phyloP scores from a whole-genome alignment of 2,888 invertebrate genomes.

The Smittia aterrima region DNA sequence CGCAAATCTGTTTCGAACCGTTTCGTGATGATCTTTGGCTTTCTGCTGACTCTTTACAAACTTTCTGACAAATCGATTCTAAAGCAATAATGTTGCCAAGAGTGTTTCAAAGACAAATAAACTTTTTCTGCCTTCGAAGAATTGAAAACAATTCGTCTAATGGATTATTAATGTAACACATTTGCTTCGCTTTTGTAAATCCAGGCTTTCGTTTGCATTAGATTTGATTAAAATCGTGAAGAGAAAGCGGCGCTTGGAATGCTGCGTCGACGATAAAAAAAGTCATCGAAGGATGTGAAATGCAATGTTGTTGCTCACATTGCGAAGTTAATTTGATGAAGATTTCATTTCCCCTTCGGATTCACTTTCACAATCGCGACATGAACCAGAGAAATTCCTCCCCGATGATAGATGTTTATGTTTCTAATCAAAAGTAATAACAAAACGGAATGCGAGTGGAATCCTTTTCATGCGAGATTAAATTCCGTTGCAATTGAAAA shows the following conservation, averaged over 20 bases:
- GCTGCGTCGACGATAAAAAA: neutral
- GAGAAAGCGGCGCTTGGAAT: neutral
- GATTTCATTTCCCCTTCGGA: neutral
- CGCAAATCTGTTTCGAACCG: neutral
- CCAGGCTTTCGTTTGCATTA: conserved; percentile 26
- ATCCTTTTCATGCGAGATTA: conserved; percentile 40
- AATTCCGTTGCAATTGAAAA: conserved; percentile 39
- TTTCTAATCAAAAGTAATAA: conserved; percentile 38
- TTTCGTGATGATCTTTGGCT: conserved; percentile 3
- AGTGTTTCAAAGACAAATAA: neutral
- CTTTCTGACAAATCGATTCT: neutral
- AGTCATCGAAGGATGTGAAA: neutral
- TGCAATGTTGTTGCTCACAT: neutral
- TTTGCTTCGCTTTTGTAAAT: neutral
- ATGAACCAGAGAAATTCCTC: conserved; percentile 18
- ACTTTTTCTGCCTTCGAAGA: no score
- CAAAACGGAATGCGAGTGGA: conserved; percentile 22
- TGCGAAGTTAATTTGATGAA: conserved; percentile 29
- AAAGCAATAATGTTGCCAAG: neutral
- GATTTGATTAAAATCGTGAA: conserved; percentile 21
- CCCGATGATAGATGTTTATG: conserved; percentile 22
- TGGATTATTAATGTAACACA: conserved; percentile 38
- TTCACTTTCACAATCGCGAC: neutral
- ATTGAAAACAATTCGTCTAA: conserved; percentile 21
- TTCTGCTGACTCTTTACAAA: neutral